Evolutionary conservation across 2,888 invertebrate species (phyloP), one percentile per base, ranked within the genome.

Genomic region (Eurytoma adleriae): DNA sequence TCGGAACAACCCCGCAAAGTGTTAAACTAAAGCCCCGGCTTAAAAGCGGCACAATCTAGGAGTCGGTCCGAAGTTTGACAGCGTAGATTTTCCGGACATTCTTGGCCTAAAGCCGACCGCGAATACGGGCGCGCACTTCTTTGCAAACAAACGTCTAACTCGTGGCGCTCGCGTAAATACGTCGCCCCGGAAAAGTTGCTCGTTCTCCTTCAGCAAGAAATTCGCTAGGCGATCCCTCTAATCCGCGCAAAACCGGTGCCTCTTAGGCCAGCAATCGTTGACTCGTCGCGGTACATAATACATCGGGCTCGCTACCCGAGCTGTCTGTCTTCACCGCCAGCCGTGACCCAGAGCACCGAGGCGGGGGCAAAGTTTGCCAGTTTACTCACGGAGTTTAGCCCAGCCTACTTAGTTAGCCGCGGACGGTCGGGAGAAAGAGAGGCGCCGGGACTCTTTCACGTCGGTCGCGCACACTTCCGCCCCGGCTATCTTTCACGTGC

Each of bases 321-420:
- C 7, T 67, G 74, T 68, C 50, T 61, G 68, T 75, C 73, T 66
- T 66, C 40, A 54, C 18, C 16, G 16, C 14, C n/a, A 64, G 64
- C 14, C 30, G 67, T 61, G 50, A 59, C 57, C 59, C 75, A 52
- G 14, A 16, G 7, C 14, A 56, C 40, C 24, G 61, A 16, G 24
- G 13, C 12, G 50, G 27, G n/a, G 27, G 40, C 56, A 66, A 77
- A 77, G 64, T 77, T 77, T 70, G 70, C 62, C 48, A 77, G 77
- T 77, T 77, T 77, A 62, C 70, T 77, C 64, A 48, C 27, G 61
- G 50, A 78, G 66, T 78, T 78, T 50, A 30, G 64, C 64, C 2
- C 30, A 59, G 78, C 72, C 71, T 66, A 78, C 66, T 66, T 78
- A 72, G 78, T 66, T 72, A 72, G 66, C 78, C 66, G 52, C 66